Percentiles rank a stretch among this genome's conserved stretches.
Conservation (phyloP, 1,140 invertebrate species). For the Macrosteles quadrilineatus region DNA sequence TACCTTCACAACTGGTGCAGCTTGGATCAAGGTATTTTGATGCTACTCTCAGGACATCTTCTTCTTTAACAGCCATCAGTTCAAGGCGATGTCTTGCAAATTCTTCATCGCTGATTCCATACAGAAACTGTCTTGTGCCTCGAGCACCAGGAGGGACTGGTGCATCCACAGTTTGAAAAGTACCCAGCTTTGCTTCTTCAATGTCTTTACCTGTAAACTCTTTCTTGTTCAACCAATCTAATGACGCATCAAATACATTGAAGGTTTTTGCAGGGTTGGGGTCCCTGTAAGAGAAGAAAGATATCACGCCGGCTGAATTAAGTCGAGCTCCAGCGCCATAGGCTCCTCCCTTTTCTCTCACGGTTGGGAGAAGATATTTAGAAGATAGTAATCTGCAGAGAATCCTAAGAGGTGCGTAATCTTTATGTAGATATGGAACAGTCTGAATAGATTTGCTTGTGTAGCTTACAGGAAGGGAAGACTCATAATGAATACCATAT, state of each 20-base stretch:
- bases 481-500: constrained; percentile 67
- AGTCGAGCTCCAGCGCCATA: constrained; percentile 83
- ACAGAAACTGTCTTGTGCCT: constrained; percentile 71
- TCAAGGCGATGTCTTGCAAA: constrained; percentile 70
- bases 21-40: constrained; percentile 63
- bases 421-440: constrained; percentile 74
- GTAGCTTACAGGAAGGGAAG: constrained; percentile 88
- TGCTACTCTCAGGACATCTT: constrained; percentile 66
- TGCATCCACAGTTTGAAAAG: constrained; percentile 85
- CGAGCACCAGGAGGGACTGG: constrained; percentile 78
- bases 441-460: constrained; percentile 75
- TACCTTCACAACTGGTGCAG: constrained; percentile 41
- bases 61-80: constrained; percentile 66
- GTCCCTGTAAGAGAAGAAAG: constrained; percentile 84
- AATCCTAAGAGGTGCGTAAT: constrained; percentile 74
- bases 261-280: constrained; percentile 78
- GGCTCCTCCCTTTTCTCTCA: constrained; percentile 90
- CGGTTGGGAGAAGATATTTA: constrained; percentile 80
- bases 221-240: constrained; percentile 66
- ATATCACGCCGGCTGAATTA: constrained; percentile 68
- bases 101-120: constrained; percentile 74
- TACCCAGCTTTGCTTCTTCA: constrained; percentile 84
- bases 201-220: constrained; percentile 58
- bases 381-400: constrained; percentile 74
- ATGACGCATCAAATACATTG: constrained; percentile 73